Evolutionary conservation across 2,113 vertebrate genomes (phyloP).

Genomic region (Melanerpes aurifrons): DNA sequence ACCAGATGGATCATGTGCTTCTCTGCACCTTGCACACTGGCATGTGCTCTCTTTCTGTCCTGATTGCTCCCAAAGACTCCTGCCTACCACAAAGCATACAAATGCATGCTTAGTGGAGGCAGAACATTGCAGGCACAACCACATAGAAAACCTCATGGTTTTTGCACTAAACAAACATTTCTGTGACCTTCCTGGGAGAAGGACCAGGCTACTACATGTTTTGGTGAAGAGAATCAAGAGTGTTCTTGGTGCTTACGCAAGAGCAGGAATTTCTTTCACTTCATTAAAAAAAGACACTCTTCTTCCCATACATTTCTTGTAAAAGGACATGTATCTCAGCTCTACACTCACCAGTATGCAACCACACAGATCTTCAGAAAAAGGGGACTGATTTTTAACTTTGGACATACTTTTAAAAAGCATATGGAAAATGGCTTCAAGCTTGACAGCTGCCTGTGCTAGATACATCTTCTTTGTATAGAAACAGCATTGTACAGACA

Average conservation of each 20-base stretch:
- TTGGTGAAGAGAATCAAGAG: not conserved
- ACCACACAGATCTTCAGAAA: not conserved
- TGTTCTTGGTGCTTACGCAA: not conserved
- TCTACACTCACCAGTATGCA: not conserved
- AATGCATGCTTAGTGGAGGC: not conserved
- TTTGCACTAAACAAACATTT: not conserved
- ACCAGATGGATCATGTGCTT: rapidly evolving
- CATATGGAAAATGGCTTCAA: not conserved
- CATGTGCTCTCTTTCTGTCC: not conserved
- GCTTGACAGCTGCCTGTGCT: not conserved
- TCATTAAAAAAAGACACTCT: not conserved
- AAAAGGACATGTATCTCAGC: not conserved
- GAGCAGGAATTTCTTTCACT: not conserved
- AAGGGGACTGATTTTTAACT: not conserved
- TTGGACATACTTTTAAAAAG: not conserved
- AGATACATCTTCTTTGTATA: not conserved
- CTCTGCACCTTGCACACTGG: not conserved
- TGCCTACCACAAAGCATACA: not conserved
- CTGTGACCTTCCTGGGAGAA: not conserved
- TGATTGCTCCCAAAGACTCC: not conserved
- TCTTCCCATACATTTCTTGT: not conserved
- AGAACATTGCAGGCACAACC: not conserved
- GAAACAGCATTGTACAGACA: not conserved
- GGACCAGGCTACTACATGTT: not conserved
- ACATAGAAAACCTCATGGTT: not conserved